Conservation (phyloP, 2,797 vertebrate genomes). For the Alfaro cultratus region DNA sequence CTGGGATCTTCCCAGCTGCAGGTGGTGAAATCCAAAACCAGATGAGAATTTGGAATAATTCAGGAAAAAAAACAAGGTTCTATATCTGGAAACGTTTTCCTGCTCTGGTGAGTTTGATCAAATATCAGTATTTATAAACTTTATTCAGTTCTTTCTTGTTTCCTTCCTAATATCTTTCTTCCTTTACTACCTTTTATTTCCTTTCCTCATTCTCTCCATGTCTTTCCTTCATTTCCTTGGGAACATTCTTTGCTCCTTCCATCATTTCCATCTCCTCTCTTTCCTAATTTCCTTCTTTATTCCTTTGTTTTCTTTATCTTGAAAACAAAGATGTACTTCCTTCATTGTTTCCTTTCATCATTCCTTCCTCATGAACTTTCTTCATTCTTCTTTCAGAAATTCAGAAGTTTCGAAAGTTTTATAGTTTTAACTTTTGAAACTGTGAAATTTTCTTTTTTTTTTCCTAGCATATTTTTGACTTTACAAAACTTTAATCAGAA, state of each 20-base stretch:
- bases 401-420: too few relatives aligned
- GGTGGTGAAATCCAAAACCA: not conserved
- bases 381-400: not conserved
- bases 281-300: too few relatives aligned
- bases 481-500: too few relatives aligned
- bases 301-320: not conserved
- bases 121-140: not conserved
- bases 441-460: too few relatives aligned
- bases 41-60: not conserved
- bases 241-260: too few relatives aligned
- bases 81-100: not conserved
- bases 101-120: not conserved
- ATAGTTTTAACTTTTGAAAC: too few relatives aligned
- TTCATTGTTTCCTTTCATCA: not conserved
- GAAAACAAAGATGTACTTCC: not conserved
- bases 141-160: not conserved
- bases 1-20: not conserved
- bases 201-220: too few relatives aligned
- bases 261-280: too few relatives aligned
- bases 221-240: too few relatives aligned
- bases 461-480: too few relatives aligned
- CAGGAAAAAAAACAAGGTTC: not conserved
- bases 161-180: not conserved
- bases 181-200: not conserved
- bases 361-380: not conserved